Conservation (phyloP, 1,140 invertebrate genomes). For the Drosophila saltans region DNA sequence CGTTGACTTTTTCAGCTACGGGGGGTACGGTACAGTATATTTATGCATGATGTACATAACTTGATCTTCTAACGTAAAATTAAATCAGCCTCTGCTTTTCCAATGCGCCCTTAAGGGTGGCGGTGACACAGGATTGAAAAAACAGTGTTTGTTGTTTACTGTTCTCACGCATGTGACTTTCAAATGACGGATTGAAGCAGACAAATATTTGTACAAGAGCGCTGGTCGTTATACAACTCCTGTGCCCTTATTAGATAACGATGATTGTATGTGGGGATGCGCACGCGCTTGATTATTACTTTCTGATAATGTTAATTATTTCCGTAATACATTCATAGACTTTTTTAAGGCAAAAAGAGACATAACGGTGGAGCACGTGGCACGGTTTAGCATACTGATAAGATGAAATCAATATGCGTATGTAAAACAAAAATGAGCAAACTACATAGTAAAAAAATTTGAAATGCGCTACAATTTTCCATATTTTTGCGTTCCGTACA, state of each 20-base stretch:
- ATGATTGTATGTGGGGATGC: slow-evolving; percentile 39
- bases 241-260: slow-evolving; percentile 79
- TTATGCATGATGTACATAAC: slow-evolving; percentile 6
- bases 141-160: slow-evolving; percentile 69
- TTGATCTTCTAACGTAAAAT: slow-evolving; percentile 56
- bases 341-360: slow-evolving; percentile 55
- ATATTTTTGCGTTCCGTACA: too few relatives aligned
- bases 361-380: slow-evolving; percentile 64
- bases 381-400: slow-evolving; percentile 67
- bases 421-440: not conserved
- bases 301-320: slow-evolving; percentile 76
- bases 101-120: slow-evolving; percentile 4
- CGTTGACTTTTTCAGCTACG: slow-evolving; percentile 60
- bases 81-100: slow-evolving; percentile 48
- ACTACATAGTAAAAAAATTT: not conserved
- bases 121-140: not conserved
- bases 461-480: not conserved
- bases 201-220: slow-evolving; percentile 76
- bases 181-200: slow-evolving; percentile 83
- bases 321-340: slow-evolving; percentile 76
- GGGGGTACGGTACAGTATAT: not conserved
- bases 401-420: slow-evolving; percentile 26
- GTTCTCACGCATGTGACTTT: slow-evolving; percentile 83
- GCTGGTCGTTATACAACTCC: slow-evolving; percentile 47
- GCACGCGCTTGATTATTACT: slow-evolving; percentile 60